These are phyloP conservation scores for Galagoides demidoff DNA, from an alignment of 2,797 vertebrate genomes.

Conservation along the genomic window DNA sequence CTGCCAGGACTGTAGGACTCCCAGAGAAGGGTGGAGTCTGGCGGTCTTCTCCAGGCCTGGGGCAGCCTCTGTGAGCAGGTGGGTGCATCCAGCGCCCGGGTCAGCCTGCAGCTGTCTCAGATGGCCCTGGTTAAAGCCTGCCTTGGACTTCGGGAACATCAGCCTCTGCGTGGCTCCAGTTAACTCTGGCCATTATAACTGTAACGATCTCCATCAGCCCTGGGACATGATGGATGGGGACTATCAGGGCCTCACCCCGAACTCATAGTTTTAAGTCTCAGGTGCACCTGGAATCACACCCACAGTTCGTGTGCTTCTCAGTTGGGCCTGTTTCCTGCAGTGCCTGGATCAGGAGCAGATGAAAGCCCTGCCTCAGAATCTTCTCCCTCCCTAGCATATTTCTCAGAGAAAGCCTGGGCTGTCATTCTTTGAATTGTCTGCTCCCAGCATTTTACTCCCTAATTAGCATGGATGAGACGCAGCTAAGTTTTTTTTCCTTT, in stretches of 20 bases:
- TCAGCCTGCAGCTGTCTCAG: too few species aligned
- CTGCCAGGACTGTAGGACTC: background rate
- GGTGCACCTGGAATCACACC: background rate
- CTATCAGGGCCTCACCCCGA: background rate
- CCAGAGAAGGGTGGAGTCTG: background rate
- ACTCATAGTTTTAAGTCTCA: background rate
- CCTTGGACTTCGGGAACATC: background rate
- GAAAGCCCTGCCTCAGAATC: constrained; percentile 19
- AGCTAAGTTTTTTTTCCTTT: constrained; percentile 43
- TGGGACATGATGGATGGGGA: background rate
- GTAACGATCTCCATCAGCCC: background rate
- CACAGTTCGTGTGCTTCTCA: background rate
- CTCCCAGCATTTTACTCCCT: constrained; percentile 69
- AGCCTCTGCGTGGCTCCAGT: rapidly evolving
- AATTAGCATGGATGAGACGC: constrained; percentile 75
- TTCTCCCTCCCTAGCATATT: constrained; percentile 60
- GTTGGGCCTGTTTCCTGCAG: background rate
- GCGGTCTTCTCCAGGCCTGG: background rate
- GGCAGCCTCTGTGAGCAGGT: background rate
- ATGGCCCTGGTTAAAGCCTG: background rate
- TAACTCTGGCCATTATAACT: background rate
- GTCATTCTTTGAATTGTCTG: constrained; percentile 64
- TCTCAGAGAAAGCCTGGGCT: constrained; percentile 45
- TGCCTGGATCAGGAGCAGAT: background rate
- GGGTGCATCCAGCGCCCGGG: rapidly evolving